phyloP scores from a whole-genome alignment of 2,113 vertebrate genomes.

The Gopherus flavomarginatus region DNA sequence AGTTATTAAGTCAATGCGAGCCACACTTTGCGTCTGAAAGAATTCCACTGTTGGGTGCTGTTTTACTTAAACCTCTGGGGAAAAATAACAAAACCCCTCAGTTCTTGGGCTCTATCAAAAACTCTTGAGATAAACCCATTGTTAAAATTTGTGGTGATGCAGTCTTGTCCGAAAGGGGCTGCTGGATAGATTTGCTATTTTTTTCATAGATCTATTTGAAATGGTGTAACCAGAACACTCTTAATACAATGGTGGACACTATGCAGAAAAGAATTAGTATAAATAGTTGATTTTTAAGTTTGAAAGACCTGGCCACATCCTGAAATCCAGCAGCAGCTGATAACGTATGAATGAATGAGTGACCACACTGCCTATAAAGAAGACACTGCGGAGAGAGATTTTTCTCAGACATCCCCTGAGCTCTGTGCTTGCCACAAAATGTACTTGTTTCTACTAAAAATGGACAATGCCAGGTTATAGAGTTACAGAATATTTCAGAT shows the following conservation, averaged over 20 bases:
- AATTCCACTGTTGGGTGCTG: fast-evolving
- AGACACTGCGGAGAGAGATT: not conserved
- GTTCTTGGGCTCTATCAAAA: not conserved
- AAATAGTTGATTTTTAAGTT: not conserved
- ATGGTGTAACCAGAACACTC: not conserved
- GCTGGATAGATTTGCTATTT: not conserved
- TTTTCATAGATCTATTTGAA: not conserved
- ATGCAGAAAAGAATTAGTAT: not conserved
- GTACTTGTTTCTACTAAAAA: not conserved
- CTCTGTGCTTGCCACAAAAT: not conserved
- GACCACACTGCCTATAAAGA: not conserved
- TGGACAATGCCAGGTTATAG: fast-evolving
- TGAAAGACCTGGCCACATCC: not conserved
- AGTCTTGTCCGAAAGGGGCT: not conserved
- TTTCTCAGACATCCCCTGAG: not conserved
- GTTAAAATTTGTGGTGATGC: not conserved
- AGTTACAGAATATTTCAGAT: fast-evolving
- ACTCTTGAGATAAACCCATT: not conserved
- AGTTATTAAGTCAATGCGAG: not conserved
- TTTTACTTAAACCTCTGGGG: not conserved
- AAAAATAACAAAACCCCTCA: not conserved
- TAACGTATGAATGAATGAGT: not conserved
- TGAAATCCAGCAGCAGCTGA: conserved; percentile 1
- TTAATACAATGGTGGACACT: not conserved
- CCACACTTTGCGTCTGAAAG: not conserved